A percentile compares a stretch with the other conserved stretches of the same genome.
phyloP scores from a whole-genome alignment of 1,140 invertebrate species.

The Procambarus clarkii region DNA sequence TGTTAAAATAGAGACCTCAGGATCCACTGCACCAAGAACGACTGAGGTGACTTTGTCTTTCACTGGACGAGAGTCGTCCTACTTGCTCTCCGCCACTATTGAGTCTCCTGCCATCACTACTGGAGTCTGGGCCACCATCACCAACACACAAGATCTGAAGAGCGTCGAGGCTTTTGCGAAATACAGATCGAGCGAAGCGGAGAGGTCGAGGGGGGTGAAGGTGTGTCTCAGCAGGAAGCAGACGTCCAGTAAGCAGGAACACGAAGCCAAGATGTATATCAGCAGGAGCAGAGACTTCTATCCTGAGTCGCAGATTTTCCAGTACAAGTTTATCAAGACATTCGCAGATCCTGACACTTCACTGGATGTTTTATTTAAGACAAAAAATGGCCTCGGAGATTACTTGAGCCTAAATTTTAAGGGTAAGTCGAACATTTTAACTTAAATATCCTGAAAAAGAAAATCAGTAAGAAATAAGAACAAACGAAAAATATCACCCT shows the following conservation, averaged over 20 bases:
- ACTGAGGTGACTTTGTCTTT: not conserved
- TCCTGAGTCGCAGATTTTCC: not conserved
- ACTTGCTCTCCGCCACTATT: not conserved
- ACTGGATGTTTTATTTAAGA: not conserved
- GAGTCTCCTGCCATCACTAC: not conserved
- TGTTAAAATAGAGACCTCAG: conserved; percentile 5
- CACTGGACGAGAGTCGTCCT: not conserved
- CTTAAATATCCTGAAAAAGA: not conserved
- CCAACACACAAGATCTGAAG: not conserved
- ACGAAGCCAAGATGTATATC: not conserved
- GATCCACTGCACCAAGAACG: conserved; percentile 4
- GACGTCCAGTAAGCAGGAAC: not conserved
- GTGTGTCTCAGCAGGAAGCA: not conserved
- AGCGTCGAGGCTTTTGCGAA: conserved; percentile 12
- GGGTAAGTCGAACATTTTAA: not conserved
- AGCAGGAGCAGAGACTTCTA: not conserved
- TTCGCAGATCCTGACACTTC: not conserved
- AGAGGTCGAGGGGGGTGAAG: not conserved
- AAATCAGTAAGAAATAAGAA: too few relatives aligned
- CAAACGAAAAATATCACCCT: too few relatives aligned
- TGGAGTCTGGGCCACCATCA: conserved; percentile 7
- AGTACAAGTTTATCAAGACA: not conserved
- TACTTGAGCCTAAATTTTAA: not conserved
- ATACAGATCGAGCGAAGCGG: not conserved
- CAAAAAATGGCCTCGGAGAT: not conserved